Conservation (phyloP, 2,113 vertebrate genomes). For the Albula goreensis region DNA sequence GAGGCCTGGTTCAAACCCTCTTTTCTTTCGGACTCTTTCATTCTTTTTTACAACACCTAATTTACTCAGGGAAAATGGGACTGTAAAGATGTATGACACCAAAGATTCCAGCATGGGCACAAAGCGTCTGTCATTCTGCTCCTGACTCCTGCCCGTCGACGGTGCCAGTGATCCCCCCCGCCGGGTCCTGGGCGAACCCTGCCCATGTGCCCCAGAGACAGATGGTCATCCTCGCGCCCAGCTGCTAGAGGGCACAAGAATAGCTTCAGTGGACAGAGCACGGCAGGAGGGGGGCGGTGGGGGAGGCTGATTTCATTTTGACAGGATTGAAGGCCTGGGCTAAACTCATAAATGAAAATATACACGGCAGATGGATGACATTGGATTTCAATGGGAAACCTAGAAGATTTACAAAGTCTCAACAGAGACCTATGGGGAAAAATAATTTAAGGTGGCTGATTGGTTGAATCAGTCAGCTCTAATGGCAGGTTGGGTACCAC, state of each 20-base stretch:
- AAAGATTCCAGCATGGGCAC: constrained; percentile 39
- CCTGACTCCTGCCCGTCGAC: constrained; percentile 31
- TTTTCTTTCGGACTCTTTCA: not conserved
- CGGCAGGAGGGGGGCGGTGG: not conserved
- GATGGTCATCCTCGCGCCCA: constrained; percentile 34
- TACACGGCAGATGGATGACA: not conserved
- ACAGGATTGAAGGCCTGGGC: not conserved
- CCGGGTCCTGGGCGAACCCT: constrained; percentile 22
- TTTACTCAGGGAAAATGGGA: constrained; percentile 49
- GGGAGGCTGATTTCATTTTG: not conserved
- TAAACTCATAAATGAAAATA: not conserved
- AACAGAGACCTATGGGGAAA: not conserved
- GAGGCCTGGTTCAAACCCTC: constrained; percentile 24
- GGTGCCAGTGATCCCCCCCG: constrained; percentile 37
- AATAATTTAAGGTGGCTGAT: not conserved
- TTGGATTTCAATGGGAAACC: not conserved
- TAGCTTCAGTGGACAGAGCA: not conserved
- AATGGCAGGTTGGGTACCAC: not conserved
- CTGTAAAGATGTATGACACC: constrained; percentile 53
- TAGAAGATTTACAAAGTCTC: not conserved
- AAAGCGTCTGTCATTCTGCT: constrained; percentile 54
- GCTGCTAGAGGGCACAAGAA: constrained; percentile 29
- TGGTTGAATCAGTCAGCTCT: not conserved
- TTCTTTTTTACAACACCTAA: constrained; percentile 49
- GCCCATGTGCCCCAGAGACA: constrained; percentile 52